Conservation (phyloP, 2,113 vertebrate genomes). For the Callipepla californica region DNA sequence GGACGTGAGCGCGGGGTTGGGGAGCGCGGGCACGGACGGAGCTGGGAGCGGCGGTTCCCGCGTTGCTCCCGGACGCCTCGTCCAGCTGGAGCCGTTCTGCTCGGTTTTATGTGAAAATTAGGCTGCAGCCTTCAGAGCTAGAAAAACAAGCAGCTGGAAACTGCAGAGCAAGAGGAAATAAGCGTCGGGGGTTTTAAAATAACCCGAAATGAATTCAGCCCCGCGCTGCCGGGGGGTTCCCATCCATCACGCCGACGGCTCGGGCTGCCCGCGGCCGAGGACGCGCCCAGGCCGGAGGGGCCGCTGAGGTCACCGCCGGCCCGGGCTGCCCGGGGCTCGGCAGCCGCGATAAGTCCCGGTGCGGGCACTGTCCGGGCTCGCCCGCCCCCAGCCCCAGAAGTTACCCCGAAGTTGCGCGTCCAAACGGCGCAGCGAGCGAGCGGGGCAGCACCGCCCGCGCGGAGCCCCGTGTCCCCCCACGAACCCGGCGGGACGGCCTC, state of each 20-base stretch:
- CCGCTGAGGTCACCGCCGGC: not conserved
- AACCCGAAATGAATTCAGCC: not conserved
- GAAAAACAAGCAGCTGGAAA: not conserved
- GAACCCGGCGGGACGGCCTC: not conserved
- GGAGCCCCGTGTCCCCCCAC: not conserved
- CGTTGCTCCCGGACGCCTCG: not conserved
- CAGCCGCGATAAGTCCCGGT: not conserved
- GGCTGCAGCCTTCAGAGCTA: not conserved
- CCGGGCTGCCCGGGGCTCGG: rapidly evolving
- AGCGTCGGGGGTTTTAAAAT: not conserved
- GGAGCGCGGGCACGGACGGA: not conserved
- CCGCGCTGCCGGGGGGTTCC: not conserved
- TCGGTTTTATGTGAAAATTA: not conserved
- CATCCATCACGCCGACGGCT: not conserved
- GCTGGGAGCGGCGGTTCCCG: rapidly evolving
- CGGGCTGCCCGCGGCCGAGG: not conserved
- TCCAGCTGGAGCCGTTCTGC: not conserved
- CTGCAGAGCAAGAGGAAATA: not conserved
- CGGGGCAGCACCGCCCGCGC: not conserved
- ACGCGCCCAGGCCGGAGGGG: not conserved
- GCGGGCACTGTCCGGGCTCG: not conserved
- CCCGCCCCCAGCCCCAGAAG: not conserved
- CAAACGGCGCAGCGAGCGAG: not conserved
- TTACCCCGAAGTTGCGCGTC: conserved; percentile 46
- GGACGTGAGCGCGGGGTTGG: not conserved